These are phyloP conservation scores for Bombus confusus DNA, from an alignment of 1,140 invertebrate species.

Conservation along the genomic window DNA sequence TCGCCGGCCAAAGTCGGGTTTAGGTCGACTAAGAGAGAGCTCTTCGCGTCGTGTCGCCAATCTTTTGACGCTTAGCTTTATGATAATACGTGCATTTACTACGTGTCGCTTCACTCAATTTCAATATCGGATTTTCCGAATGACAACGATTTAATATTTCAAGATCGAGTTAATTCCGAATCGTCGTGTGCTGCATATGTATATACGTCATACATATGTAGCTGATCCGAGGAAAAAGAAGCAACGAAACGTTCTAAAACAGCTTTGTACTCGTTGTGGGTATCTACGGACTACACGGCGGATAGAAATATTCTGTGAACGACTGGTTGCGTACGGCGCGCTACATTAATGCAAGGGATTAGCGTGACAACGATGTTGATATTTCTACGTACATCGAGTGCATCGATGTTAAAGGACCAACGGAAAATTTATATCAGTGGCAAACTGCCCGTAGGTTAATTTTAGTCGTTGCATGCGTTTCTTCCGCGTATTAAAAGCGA, in stretches of 20 bases:
- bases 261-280: neutral
- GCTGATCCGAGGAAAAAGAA: too few relatives aligned
- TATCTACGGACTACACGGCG: neutral
- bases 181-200: neutral
- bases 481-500: conserved; percentile 37
- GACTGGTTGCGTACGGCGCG: neutral
- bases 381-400: conserved; percentile 18
- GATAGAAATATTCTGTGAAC: neutral
- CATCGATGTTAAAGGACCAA: conserved; percentile 29
- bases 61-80: conserved; percentile 30
- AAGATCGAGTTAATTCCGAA: neutral
- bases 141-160: conserved; percentile 10
- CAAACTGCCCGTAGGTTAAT: conserved; percentile 42
- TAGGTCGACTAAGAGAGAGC: conserved; percentile 18
- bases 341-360: neutral
- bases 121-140: conserved; percentile 14
- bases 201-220: too few relatives aligned
- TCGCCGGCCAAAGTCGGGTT: conserved; percentile 18
- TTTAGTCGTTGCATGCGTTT: conserved; percentile 20
- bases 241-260: neutral
- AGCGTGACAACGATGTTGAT: neutral
- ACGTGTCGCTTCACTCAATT: conserved; percentile 10
- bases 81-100: conserved; percentile 37
- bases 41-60: conserved; percentile 9
- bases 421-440: conserved; percentile 37